Evolutionary conservation across 2,797 vertebrate genomes (phyloP).

Genomic region (Amblyopsis hoosieri): DNA sequence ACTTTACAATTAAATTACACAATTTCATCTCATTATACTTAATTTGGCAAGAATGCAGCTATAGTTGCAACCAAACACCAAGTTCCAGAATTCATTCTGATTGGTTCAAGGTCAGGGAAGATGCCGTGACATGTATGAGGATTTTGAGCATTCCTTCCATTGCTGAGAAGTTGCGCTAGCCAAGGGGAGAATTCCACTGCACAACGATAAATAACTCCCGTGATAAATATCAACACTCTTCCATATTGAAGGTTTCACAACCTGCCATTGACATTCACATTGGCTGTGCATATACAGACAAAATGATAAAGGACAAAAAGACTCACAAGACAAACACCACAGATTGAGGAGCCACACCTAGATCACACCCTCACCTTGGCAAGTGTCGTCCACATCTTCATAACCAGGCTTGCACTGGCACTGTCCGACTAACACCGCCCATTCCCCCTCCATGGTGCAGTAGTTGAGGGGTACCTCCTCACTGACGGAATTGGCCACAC

Average conservation of each 20-base stretch:
- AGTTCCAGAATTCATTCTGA: constrained; percentile 38
- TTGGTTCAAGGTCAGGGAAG: constrained; percentile 63
- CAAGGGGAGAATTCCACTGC: constrained; percentile 67
- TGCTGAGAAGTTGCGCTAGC: constrained; percentile 49
- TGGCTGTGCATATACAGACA: constrained; percentile 15
- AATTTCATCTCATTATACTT: not conserved
- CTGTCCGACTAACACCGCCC: constrained; percentile 90
- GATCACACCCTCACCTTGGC: constrained; percentile 81
- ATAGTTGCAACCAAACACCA: constrained; percentile 25
- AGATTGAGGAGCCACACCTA: not conserved
- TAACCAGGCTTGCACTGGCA: constrained; percentile 87
- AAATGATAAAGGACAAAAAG: constrained; percentile 15
- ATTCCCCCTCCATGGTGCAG: constrained; percentile 90
- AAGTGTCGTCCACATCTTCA: constrained; percentile 77
- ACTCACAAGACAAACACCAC: constrained; percentile 10
- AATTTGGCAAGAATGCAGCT: not conserved
- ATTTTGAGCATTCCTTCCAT: constrained; percentile 67
- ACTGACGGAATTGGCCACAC: constrained; percentile 83
- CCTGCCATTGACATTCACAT: constrained; percentile 5
- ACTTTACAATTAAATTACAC: not conserved
- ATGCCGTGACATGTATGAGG: constrained; percentile 64
- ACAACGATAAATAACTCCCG: constrained; percentile 58
- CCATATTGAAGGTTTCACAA: constrained; percentile 39
- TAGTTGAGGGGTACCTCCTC: constrained; percentile 84
- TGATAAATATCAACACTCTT: constrained; percentile 44